Evolutionary conservation across 2,113 vertebrate species (phyloP).

Genomic region (Bettongia penicillata): DNA sequence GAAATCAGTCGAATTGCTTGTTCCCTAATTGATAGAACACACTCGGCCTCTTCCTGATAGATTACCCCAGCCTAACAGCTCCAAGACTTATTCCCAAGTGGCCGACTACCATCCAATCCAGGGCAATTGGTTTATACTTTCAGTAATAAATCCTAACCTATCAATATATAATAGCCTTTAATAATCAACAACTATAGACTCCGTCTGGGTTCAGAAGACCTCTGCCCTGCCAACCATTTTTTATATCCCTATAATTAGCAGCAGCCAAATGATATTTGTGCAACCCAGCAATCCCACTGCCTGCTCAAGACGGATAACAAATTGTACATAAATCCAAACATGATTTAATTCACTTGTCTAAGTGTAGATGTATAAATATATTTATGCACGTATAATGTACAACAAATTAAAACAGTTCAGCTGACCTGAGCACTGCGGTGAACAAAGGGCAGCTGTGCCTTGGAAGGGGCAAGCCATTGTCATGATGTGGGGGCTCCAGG

Average conservation of each 20-base stretch:
- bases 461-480: slow-evolving; percentile 55
- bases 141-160: slow-evolving; percentile 86
- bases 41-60: slow-evolving; percentile 85
- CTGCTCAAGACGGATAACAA: slow-evolving; percentile 56
- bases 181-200: slow-evolving; percentile 82
- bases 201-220: slow-evolving; percentile 78
- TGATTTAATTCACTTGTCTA: slow-evolving; percentile 73
- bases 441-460: slow-evolving; percentile 40
- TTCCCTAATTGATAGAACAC: slow-evolving; percentile 88
- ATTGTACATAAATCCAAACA: slow-evolving; percentile 69
- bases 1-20: slow-evolving; percentile 86
- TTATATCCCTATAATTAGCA: slow-evolving; percentile 83
- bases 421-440: slow-evolving; percentile 67
- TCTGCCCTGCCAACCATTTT: slow-evolving; percentile 59
- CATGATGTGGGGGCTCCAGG: neutral
- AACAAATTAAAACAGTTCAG: slow-evolving; percentile 75
- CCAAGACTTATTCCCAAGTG: slow-evolving; percentile 81
- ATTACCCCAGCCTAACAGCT: slow-evolving; percentile 86
- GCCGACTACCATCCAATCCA: slow-evolving; percentile 77
- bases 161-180: slow-evolving; percentile 85
- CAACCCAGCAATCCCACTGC: slow-evolving; percentile 48
- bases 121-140: slow-evolving; percentile 78
- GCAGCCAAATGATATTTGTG: slow-evolving; percentile 65
- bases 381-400: slow-evolving; percentile 54
- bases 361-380: slow-evolving; percentile 60